A percentile compares a stretch with the other conserved stretches of the same genome.
phyloP scores from a whole-genome alignment of 2,797 vertebrate species.

The Dromococcyx pavoninus region DNA sequence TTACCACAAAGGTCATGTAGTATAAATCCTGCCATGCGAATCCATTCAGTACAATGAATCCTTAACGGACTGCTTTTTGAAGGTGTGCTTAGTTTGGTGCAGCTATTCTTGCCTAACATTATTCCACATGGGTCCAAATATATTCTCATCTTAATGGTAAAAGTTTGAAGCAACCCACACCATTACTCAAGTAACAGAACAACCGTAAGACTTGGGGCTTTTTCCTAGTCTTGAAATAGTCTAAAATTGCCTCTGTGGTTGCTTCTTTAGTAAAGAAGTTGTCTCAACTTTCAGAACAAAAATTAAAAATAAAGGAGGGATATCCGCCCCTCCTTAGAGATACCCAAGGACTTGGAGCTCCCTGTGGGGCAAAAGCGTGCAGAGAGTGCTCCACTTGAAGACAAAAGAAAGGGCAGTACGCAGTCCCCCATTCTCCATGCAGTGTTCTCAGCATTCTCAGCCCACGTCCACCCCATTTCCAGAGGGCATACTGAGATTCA shows the following conservation, averaged over 20 bases:
- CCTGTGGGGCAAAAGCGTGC: neutral
- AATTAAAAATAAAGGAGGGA: neutral
- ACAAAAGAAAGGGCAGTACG: neutral
- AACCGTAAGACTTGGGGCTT: neutral
- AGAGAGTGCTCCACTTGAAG: neutral
- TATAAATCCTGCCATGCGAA: neutral
- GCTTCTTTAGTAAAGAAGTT: neutral
- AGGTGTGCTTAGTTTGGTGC: neutral
- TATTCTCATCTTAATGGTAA: neutral
- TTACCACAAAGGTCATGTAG: neutral
- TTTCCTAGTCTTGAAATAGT: neutral
- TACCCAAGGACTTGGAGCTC: neutral
- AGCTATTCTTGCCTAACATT: neutral
- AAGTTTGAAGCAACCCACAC: neutral
- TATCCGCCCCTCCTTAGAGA: accelerated
- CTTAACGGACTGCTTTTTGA: neutral
- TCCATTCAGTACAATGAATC: neutral
- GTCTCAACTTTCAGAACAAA: neutral
- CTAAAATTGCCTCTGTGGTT: neutral
- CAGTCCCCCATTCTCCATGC: neutral
- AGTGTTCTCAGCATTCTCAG: neutral
- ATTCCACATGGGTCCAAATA: neutral
- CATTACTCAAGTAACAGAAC: neutral
- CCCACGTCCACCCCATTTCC: neutral
- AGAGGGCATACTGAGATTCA: neutral